Base-by-base conservation (phyloP, 2,797 vertebrate genomes). In the Cynopterus sphinx region DNA sequence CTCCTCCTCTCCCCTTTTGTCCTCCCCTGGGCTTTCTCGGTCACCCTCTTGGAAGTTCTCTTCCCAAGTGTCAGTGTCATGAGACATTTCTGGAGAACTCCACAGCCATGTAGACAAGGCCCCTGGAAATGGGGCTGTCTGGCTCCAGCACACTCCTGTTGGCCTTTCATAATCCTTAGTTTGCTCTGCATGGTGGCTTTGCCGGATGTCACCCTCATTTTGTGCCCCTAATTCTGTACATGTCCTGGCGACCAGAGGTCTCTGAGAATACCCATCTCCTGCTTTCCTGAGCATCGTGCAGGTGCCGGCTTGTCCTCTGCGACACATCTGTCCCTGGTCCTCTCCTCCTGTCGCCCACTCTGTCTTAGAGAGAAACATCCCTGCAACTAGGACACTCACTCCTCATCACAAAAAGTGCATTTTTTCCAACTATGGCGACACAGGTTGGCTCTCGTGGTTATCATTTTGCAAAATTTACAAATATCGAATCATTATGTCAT, bases 131-230 rank as follows among this genome's bases (percentile, higher is more conserved):
- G 0, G 31, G 39, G 46, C 51, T 28, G 9, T 59, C 31, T 26
- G 15, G 2, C 43, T n/a, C 26, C 36, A 3, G 5, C 7, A 3
- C 0, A 1, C 2, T 53, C 19, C 12, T 2, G 22, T 5, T 5
- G 1, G 13, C 22, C 33, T 57, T 83, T 19, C 67, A 41, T 31
- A 7, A 28, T 4, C 26, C 63, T 43, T 2, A 2, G 53, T 28
- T 5, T 51, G 0, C 36, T 46, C 78, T 70, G 61, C 17, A 53
- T 13, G 1, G 43, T 0, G 19, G n/a, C 49, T 78, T 91, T 65
- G 63, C 79, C 24, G 10, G 13, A 22, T 36, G 39, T 49, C 84
- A 19, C 12, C 33, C 53, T 85, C 31, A 15, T 41, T 36, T 22
- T 31, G 10, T 9, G 21, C 16, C 73, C 68, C n/a, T 55, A 13